phyloP scores from a whole-genome alignment of 2,113 vertebrate genomes.

The Peromyscus polionotus region DNA sequence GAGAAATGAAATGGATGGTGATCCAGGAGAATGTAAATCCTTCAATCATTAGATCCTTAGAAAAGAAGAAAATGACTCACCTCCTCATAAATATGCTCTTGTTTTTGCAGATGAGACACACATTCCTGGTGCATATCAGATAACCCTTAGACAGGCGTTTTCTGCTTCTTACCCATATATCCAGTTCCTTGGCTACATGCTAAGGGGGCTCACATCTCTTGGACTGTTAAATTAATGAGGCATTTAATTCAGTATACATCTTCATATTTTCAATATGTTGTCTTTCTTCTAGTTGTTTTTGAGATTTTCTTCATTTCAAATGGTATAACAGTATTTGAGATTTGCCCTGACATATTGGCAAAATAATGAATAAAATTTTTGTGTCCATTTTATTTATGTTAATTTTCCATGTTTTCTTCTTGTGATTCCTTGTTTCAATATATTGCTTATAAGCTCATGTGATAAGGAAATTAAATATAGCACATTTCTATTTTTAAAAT shows the following conservation, averaged over 20 bases:
- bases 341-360: conserved; percentile 50
- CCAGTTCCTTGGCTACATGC: not conserved
- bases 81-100: not conserved
- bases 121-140: not conserved
- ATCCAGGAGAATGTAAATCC: not conserved
- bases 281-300: not conserved
- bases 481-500: conserved; percentile 53
- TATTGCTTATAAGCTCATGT: not conserved
- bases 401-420: conserved; percentile 51
- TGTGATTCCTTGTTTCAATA: conserved; percentile 41
- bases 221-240: not conserved
- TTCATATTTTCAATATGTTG: not conserved
- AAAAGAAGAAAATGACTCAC: not conserved
- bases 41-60: not conserved
- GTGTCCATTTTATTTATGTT: not conserved
- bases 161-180: not conserved
- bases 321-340: not conserved
- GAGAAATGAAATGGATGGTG: not conserved
- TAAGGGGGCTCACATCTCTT: not conserved
- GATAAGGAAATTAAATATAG: conserved; percentile 6
- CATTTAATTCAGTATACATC: not conserved
- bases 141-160: not conserved
- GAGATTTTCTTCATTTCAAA: conserved; percentile 35
- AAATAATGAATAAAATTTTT: not conserved
- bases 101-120: not conserved